Conservation (phyloP, 35 echinoderm and acorn worm species). For the Heliocidaris erythrogramma region DNA sequence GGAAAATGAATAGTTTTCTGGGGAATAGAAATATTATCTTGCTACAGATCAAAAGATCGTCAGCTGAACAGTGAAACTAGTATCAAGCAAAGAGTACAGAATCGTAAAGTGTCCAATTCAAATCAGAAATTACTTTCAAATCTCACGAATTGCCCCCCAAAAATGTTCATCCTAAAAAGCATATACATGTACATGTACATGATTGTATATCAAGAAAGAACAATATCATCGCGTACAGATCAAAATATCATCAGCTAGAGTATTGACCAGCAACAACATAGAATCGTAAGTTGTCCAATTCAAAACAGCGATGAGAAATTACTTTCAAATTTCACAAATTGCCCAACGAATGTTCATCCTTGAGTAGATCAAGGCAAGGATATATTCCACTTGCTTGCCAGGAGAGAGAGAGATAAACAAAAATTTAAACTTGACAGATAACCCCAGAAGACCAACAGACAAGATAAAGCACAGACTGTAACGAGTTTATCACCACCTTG, state of each 20-base stretch:
- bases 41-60: neutral
- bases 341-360: neutral
- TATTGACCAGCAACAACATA: too few relatives aligned
- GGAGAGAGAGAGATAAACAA: neutral
- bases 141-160: neutral
- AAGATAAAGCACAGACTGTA: neutral
- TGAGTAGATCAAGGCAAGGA: neutral
- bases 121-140: neutral
- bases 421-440: neutral
- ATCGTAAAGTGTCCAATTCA: neutral
- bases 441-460: neutral
- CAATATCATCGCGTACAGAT: too few relatives aligned
- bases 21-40: neutral
- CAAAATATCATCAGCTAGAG: too few relatives aligned
- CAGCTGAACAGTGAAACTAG: neutral
- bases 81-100: neutral
- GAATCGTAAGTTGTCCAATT: too few relatives aligned
- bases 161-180: too few relatives aligned
- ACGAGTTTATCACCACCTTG: slow-evolving; percentile 16
- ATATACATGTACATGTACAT: too few relatives aligned
- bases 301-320: too few relatives aligned
- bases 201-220: too few relatives aligned
- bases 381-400: neutral
- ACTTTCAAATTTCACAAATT: neutral
- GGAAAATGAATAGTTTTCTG: neutral